Evolutionary conservation across 2,113 vertebrate genomes (phyloP).

Genomic region (Heterochromis multidens): DNA sequence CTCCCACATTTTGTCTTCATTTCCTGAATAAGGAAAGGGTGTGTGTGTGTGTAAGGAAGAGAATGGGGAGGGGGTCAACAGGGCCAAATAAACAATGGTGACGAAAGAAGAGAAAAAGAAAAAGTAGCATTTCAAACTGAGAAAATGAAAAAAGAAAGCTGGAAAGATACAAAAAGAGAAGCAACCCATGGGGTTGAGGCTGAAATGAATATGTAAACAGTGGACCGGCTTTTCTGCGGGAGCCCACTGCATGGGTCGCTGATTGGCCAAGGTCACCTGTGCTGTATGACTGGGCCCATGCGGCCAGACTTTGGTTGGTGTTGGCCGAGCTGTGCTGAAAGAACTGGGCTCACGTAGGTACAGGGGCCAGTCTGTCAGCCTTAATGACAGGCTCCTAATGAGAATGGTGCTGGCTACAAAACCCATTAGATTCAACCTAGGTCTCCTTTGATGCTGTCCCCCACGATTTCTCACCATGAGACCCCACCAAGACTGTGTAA

Average conservation of each 20-base stretch:
- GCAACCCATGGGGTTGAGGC: constrained; percentile 56
- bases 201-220: constrained; percentile 85
- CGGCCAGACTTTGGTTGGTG: constrained; percentile 68
- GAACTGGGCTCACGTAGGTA: constrained; percentile 80
- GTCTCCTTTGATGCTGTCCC: constrained; percentile 98
- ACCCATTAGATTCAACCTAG: constrained; percentile 93
- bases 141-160: constrained; percentile 45
- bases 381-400: constrained; percentile 93
- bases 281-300: constrained; percentile 63
- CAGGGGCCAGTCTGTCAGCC: constrained; percentile 83
- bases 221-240: constrained; percentile 75
- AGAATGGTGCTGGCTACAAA: constrained; percentile 87
- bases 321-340: constrained; percentile 70
- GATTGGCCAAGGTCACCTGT: constrained; percentile 92
- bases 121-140: constrained; percentile 48
- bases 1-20: constrained; percentile 80
- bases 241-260: constrained; percentile 80
- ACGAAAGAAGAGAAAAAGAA: constrained; percentile 72
- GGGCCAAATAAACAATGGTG: constrained; percentile 66
- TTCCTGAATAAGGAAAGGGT: constrained; percentile 72
- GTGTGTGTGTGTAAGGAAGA: constrained; percentile 7
- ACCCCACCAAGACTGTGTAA: constrained; percentile 87
- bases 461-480: constrained; percentile 75
- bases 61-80: constrained; percentile 29
- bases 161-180: constrained; percentile 59